A percentile compares a stretch with the other conserved stretches of the same genome.
These are phyloP conservation scores for Fopius arisanus DNA, from an alignment of 1,140 invertebrate genomes.

Conservation along the genomic window DNA sequence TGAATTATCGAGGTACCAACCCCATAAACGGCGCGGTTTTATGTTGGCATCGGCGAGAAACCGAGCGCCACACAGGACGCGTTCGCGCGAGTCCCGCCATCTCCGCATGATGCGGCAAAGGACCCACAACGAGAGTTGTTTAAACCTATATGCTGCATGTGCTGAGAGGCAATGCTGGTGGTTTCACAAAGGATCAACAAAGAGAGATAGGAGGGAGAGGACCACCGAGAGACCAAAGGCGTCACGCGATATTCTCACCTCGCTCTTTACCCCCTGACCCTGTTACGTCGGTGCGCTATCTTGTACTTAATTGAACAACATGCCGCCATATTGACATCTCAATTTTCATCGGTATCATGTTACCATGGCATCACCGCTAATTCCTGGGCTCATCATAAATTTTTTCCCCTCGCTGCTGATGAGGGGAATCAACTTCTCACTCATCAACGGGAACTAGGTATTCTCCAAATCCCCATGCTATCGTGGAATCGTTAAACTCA, in stretches of 20 bases:
- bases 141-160: background rate
- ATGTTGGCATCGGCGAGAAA: constrained; percentile 50
- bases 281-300: constrained; percentile 33
- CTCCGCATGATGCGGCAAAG: background rate
- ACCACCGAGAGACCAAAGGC: constrained; percentile 29
- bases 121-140: background rate
- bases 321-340: constrained; percentile 25
- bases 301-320: constrained; percentile 11
- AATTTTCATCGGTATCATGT: constrained; percentile 7
- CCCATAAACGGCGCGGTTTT: constrained; percentile 59
- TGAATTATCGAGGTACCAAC: constrained; percentile 58
- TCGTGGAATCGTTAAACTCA: too few relatives aligned
- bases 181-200: background rate
- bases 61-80: constrained; percentile 52
- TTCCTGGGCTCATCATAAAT: background rate
- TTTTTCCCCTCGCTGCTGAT: background rate
- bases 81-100: background rate
- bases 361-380: background rate
- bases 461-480: too few relatives aligned
- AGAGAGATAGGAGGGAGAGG: background rate
- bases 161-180: background rate
- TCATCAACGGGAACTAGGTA: too few relatives aligned
- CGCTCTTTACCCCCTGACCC: constrained; percentile 26
- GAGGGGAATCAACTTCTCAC: background rate
- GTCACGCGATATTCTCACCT: constrained; percentile 43